Percentiles rank a stretch among this genome's conserved stretches.
Conservation (phyloP, 1,140 invertebrate genomes). For the Diploscapter pachys region DNA sequence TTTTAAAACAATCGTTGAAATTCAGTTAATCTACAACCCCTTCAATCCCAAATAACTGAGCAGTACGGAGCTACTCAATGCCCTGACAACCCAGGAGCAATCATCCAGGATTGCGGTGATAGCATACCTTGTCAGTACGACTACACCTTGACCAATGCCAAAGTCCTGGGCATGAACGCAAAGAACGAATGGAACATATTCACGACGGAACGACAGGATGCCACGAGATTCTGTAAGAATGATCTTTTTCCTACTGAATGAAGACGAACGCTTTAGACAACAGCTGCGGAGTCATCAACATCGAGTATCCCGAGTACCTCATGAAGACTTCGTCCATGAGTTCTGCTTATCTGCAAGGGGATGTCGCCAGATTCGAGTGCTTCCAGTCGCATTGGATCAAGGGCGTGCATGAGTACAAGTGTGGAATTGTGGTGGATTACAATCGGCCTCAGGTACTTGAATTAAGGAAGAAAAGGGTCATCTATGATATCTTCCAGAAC, state of each 20-base stretch:
- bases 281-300: slow-evolving; percentile 59
- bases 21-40: slow-evolving; percentile 53
- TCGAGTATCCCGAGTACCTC: slow-evolving; percentile 58
- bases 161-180: slow-evolving; percentile 45
- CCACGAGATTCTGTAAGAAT: slow-evolving; percentile 46
- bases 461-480: neutral
- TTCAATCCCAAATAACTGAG: slow-evolving; percentile 41
- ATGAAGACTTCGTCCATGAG: slow-evolving; percentile 52
- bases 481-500: slow-evolving; percentile 20
- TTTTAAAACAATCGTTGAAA: neutral
- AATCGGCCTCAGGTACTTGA: neutral
- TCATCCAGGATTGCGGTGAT: slow-evolving; percentile 53
- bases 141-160: slow-evolving; percentile 49
- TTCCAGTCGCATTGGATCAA: slow-evolving; percentile 59
- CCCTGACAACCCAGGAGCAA: slow-evolving; percentile 53
- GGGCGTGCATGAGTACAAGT: slow-evolving; percentile 57
- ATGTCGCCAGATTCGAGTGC: slow-evolving; percentile 56
- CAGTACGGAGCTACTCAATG: slow-evolving; percentile 42
- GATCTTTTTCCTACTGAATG: slow-evolving; percentile 2
- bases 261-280: slow-evolving; percentile 46
- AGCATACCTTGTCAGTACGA: slow-evolving; percentile 53
- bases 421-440: slow-evolving; percentile 18
- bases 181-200: slow-evolving; percentile 54
- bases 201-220: slow-evolving; percentile 45
- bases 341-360: slow-evolving; percentile 50